Base-by-base conservation (phyloP, 1,140 invertebrate species). In the Mizuhopecten yessoensis region DNA sequence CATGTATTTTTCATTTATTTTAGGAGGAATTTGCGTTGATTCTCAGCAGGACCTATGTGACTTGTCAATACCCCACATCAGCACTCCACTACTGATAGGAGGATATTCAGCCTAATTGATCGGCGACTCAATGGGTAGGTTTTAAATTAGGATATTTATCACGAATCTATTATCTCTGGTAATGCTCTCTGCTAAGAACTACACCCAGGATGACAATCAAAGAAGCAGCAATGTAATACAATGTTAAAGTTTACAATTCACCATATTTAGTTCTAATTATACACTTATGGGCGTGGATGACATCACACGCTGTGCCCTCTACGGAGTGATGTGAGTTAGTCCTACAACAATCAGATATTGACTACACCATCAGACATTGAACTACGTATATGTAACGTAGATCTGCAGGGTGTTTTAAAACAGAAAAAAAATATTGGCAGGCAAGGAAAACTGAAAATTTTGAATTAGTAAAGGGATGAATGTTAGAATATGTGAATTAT, bases 131-230 rank as follows among this genome's bases (percentile, higher is more conserved):
- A 75, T 75, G 57, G 42, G 57, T 75, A 75, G n/a, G 57, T 75
- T n/a, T 75, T n/a, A 75, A 75, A 75, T 75, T 75, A 75, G 57
- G n/a, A 75, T 75, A 75, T 75, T 75, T 75, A 75, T 75, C 57
- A 29, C 57, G 23, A 29, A 75, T 75, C 57, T 75, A 75, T 0
- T 75, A 29, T 29, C 57, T 11, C 57, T 75, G 15, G 57, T 29
- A 29, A 29, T n/a, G 57, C n/a, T 29, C 29, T 75, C 57, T 29
- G 57, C 57, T 29, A 17, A 75, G 57, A 29, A 75, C 45, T 9
- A 49, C 57, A 75, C 57, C 57, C 57, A 75, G 57, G 57, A 75
- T 75, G n/a, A 17, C 57, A 29, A n/a, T 75, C 57, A 75, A 29
- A 75, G 57, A 17, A 29, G 57, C 57, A 75, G 23, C 57, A 75